Evolutionary conservation across 1,140 invertebrate genomes (phyloP), one percentile per base, ranked within the genome.

Genomic region (Arion vulgaris): DNA sequence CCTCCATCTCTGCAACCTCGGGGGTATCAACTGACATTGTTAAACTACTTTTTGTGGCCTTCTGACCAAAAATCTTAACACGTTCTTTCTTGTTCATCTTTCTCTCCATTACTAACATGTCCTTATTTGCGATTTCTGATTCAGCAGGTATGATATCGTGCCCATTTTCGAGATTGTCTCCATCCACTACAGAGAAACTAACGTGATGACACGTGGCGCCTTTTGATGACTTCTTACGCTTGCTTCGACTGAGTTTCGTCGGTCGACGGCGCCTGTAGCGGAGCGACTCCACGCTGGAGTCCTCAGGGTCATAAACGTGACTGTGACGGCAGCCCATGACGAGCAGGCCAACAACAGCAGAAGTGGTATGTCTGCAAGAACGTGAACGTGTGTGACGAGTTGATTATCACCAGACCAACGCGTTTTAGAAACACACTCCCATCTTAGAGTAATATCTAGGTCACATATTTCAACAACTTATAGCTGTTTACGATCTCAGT

Each of bases 1-100:
- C 75, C 41, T 77, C 75, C 32, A 77, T 57, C 49, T 53, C 75
- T 9, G 75, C 49, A 1, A 34, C 49, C 17, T 77, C 75, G 13
- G 75, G 28, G 49, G 49, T 77, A 28, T 77, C 75, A 28, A 77
- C 75, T 7, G 75, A 53, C 75, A 77, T 34, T 15, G 75, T 57
- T 4, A 77, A 36, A 15, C 32, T 51, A 28, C 36, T 57, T 62
- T 57, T 77, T 5, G 41, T 38, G 28, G 49, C 17, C 49, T 62
- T 36, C 4, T 75, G 38, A 28, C 75, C 51, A 28, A 77, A 77
- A 1, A 77, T 77, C 39, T 74, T 17, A 34, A 23, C 19, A 9
- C 34, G 28, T 23, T 49, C 72, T 45, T 57, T 57, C 19, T 13
- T 75, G 75, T 77, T 57, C 23, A 5, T 36, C 1, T 74, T 49